Evolutionary conservation across 2,888 invertebrate species (phyloP), one percentile per base, ranked within the genome.

Genomic region (Anoplius nigerrimus): DNA sequence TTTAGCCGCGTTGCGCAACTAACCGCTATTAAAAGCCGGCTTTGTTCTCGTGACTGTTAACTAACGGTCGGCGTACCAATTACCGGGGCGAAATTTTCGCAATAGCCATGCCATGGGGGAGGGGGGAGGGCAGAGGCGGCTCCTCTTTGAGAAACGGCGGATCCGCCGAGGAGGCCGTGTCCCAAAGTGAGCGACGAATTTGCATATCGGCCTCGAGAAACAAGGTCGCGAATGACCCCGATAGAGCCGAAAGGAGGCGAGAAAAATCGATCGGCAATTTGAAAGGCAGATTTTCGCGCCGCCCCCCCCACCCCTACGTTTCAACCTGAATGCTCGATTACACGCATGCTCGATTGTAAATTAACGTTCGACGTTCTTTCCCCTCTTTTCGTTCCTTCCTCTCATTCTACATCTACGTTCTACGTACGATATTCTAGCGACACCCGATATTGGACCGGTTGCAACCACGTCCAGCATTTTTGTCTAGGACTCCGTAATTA

Each of bases 191-290:
- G 42, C 48, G 6, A 45, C 55, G 63, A 61, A 73, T 73, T 75
- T 68, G 61, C 76, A 70, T 75, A 59, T 34, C 61, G 58, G 62
- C 60, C 70, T 63, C 34, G 55, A 34, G 34, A 70, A 72, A 76
- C 65, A 75, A 65, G 62, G 76, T 76, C 76, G 76, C 65, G 61
- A 70, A 54, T 75, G 75, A 70, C 70, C 73, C 59, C 62, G 58
- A 72, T 76, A 59, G 57, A 51, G 58, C 52, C 42, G 42, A 68
- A 66, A 74, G 58, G 45, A 52, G 58, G 45, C 46, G 65, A 63
- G 66, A 68, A 75, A 75, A 61, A 55, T 74, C 53, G 64, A 65
- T 74, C 51, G 34, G 8, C 34, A 13, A 34, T 34, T 34, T 34
- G 34, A 34, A 34, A 34, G 34, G 34, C 34, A 34, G 34, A 34